Evolutionary conservation across 2,888 invertebrate genomes (phyloP), one percentile per base, ranked within the genome.

Genomic region (Himalopsyche japonica): DNA sequence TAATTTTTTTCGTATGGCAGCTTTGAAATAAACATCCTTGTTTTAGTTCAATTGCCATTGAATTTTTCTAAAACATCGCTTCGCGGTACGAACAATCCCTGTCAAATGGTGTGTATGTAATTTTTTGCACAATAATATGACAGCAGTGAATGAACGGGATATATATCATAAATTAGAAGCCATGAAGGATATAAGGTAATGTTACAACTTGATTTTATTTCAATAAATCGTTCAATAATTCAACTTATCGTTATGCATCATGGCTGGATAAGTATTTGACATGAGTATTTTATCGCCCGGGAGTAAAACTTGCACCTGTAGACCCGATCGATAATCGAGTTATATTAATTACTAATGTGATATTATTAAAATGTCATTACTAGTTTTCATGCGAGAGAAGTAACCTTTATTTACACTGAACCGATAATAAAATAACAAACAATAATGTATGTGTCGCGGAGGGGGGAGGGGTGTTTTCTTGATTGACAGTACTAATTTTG

Each of bases 131-230:
- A 77, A 84, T 84, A 85, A 85, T 81, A 96, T 96, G 94, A 95
- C 95, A 86, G 94, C 94, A 89, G 94, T 95, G 88, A 96, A 96
- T 90, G 96, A 97, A 91, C 93, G 97, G 85, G 95, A 96, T 89
- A 95, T 97, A 89, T 96, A 97, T 91, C 97, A 97, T 80, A 98
- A 98, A 91, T 92, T 98, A 88, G 98, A 98, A 92, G 97, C 97
- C 85, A 94, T 98, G 89, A 98, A 98, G 92, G 98, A 98, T 90
- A 97, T 98, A 88, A 94, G 97, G 97, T 97, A 91, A 88, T 88
- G 87, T 47, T 57, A 32, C 70, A 70, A 37, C 76, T 81, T 27
- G 32, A 70, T 79, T 84, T 81, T 30, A 34, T 77, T 83, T 49
- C 76, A 76, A 79, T 30, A 83, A 79, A 30, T 78, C 34, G n/a